Conservation (phyloP, 2,797 vertebrate species). For the Syngnathus acus region DNA sequence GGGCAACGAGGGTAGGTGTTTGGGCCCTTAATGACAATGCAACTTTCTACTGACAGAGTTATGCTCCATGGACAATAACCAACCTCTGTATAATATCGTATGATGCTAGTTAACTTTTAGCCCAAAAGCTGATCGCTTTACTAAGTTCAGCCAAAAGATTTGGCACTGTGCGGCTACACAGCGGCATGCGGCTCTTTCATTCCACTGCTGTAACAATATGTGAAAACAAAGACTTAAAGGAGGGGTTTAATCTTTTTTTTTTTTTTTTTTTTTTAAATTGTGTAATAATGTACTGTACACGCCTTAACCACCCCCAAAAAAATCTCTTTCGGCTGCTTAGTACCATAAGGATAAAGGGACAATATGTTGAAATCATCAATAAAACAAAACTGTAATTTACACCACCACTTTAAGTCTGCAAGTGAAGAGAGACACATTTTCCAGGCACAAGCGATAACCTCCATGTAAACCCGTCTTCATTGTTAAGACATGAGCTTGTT, state of each 20-base stretch:
- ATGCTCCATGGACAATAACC: conserved; percentile 2
- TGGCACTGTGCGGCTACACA: too few relatives aligned
- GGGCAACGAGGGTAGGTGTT: conserved; percentile 12
- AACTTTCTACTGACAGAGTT: conserved; percentile 6
- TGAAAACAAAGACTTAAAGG: too few relatives aligned
- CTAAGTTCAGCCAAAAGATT: too few relatives aligned
- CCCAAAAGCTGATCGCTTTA: too few relatives aligned
- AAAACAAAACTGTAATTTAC: background rate
- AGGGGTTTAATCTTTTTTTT: too few relatives aligned
- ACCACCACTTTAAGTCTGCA: background rate
- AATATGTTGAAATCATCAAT: background rate
- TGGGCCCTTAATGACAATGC: conserved; percentile 2
- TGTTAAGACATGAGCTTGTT: background rate
- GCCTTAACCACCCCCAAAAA: too few relatives aligned
- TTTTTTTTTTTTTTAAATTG: too few relatives aligned
- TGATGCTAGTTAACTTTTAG: background rate
- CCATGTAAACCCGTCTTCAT: background rate
- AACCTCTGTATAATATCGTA: background rate
- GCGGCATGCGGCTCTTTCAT: too few relatives aligned
- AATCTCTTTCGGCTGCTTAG: too few relatives aligned
- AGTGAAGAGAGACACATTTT: background rate
- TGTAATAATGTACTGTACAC: too few relatives aligned
- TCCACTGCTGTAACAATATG: too few relatives aligned
- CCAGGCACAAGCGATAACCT: background rate
- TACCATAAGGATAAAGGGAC: background rate